Base-by-base conservation (phyloP, 2,113 vertebrate genomes). In the Aramus guarauna region DNA sequence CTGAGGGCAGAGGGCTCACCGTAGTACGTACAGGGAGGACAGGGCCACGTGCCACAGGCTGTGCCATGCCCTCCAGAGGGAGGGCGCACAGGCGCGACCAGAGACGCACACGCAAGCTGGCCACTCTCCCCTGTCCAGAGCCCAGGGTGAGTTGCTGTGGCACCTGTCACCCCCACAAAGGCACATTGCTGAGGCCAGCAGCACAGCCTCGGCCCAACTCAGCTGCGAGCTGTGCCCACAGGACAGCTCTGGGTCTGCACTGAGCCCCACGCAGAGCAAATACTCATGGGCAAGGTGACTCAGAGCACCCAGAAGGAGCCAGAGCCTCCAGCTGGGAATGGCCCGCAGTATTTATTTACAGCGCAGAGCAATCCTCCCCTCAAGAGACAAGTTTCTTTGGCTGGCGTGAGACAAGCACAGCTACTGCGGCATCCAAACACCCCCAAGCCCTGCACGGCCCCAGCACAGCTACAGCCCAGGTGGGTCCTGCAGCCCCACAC, bases 321-420 rank as follows among this genome's bases (percentile, higher is more conserved):
- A 92, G 78, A 95, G 86, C 43, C 62, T 92, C 96, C 90, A 80
- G 92, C 92, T 89, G 72, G 85, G 87, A 90, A 94, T 1, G 77
- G 95, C 95, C 94, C 14, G 17, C 82, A 43, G 96, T 63, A 80
- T 73, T 93, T 94, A 86, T 94, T 89, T 95, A 94, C 96, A 94
- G 81, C 69, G 32, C 74, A 68, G 94, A 91, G 94, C 89, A 37
- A 90, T 80, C 85, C 84, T 95, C 89, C 77, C 77, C 85, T 59
- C 47, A 6, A 88, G 91, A 96, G 89, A 95, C 92, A 94, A 62
- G 64, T 96, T 98, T 98, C 98, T 98, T 98, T 98, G 98, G 98
- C 98, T 98, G 98, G 98, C 97, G 50, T 97, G 98, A 98, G 96
- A 97, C 83, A 97, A 98, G 97, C 97, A 73, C 95, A 97, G 98